These are phyloP conservation scores for Hydropsyche tenuis DNA, from an alignment of 1,140 invertebrate species.

Conservation along the genomic window DNA sequence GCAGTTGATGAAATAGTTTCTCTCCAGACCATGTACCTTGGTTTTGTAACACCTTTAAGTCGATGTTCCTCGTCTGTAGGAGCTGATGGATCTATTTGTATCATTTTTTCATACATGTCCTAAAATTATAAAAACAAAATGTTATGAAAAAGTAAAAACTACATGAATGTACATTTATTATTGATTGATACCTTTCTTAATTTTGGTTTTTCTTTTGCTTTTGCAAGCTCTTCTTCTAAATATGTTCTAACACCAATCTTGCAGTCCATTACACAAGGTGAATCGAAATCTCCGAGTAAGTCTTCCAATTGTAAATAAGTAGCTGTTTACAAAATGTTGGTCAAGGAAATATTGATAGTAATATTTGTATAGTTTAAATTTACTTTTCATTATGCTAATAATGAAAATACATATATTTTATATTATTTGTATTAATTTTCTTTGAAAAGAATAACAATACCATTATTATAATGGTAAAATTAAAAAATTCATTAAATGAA, in stretches of 20 bases:
- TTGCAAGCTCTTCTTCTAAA: slow-evolving; percentile 91
- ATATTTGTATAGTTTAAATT: neutral
- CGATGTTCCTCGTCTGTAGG: slow-evolving; percentile 90
- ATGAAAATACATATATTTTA: neutral
- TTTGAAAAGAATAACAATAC: neutral
- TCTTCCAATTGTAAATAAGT: slow-evolving; percentile 91
- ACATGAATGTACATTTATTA: neutral
- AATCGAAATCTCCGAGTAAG: slow-evolving; percentile 86
- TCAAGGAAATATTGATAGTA: slow-evolving; percentile 44
- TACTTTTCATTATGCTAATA: neutral
- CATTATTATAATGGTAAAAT: neutral
- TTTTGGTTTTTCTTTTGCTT: slow-evolving; percentile 94
- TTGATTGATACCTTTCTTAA: slow-evolving; percentile 72
- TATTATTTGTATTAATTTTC: too few species aligned
- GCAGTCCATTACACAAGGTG: slow-evolving; percentile 96
- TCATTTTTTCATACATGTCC: slow-evolving; percentile 95
- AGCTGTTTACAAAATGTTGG: slow-evolving; percentile 52
- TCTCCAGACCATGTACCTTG: slow-evolving; percentile 96
- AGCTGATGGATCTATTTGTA: slow-evolving; percentile 89
- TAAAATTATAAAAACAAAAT: slow-evolving; percentile 56
- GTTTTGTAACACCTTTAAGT: slow-evolving; percentile 91
- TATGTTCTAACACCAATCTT: slow-evolving; percentile 96
- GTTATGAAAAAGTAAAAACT: slow-evolving; percentile 17
- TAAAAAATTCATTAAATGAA: slow-evolving; percentile 3
- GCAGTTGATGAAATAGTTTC: slow-evolving; percentile 97